A percentile compares a stretch with the other conserved stretches of the same genome.
phyloP scores from a whole-genome alignment of 2,888 invertebrate species.

The Allygus modestus region DNA sequence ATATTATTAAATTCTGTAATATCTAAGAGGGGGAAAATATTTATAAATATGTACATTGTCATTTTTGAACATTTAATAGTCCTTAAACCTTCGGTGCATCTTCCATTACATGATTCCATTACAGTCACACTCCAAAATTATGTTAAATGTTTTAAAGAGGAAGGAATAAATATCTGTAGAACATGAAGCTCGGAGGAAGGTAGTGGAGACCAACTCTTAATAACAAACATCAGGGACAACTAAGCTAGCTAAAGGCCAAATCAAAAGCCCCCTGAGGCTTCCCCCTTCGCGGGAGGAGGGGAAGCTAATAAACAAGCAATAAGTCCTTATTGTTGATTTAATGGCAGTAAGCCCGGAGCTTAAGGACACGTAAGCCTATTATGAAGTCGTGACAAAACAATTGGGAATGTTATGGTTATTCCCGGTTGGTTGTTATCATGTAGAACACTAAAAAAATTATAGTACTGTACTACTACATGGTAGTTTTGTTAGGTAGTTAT shows the following conservation, averaged over 20 bases:
- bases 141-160: background rate
- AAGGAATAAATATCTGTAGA: background rate
- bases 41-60: too few species aligned
- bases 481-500: too few species aligned
- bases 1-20: too few species aligned
- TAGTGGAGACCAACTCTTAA: slow-evolving; percentile 23
- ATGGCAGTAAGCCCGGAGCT: slow-evolving; percentile 22
- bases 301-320: slow-evolving; percentile 37
- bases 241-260: slow-evolving; percentile 35
- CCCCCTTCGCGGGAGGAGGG: background rate
- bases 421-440: too few species aligned
- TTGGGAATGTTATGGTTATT: background rate
- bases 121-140: too few species aligned
- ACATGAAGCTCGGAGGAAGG: background rate
- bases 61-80: too few species aligned
- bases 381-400: background rate
- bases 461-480: too few species aligned
- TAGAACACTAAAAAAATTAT: too few species aligned
- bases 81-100: too few species aligned
- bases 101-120: too few species aligned
- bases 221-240: slow-evolving; percentile 35
- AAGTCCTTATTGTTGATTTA: slow-evolving; percentile 41
- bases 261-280: slow-evolving; percentile 17
- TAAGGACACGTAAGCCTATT: slow-evolving; percentile 9
- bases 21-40: too few species aligned